A percentile compares a stretch with the other conserved stretches of the same genome.
Conservation (phyloP, 35 echinoderm and acorn worm species). For the Ptychodera flava region DNA sequence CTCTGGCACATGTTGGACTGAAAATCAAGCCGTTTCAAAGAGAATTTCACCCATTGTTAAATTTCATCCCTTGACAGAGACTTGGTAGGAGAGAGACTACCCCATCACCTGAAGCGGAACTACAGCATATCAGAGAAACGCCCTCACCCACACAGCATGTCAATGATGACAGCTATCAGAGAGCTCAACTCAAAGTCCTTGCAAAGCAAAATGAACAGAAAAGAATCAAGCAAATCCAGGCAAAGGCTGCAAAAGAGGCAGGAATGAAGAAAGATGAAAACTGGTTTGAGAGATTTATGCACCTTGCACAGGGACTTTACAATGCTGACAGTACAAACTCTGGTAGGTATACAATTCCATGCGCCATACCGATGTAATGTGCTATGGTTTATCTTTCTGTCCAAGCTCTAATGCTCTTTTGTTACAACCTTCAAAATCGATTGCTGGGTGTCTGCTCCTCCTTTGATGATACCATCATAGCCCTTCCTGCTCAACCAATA, state of each 20-base stretch:
- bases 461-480: no score
- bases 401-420: no score
- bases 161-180: conserved; percentile 35
- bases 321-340: conserved; percentile 67
- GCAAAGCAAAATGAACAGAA: background rate
- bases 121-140: background rate
- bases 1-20: no score
- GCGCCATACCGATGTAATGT: no score
- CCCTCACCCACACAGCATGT: background rate
- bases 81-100: background rate
- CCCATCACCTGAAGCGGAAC: background rate
- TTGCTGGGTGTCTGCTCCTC: no score
- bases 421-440: no score
- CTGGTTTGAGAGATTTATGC: conserved; percentile 89
- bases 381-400: no score
- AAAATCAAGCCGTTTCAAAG: no score
- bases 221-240: background rate
- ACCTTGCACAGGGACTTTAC: conserved; percentile 86
- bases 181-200: conserved; percentile 4
- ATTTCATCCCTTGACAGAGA: background rate
- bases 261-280: conserved; percentile 31
- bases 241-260: conserved; percentile 10
- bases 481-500: no score
- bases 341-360: conserved; percentile 31
- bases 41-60: no score